Evolutionary conservation across 2,797 vertebrate species (phyloP).

Genomic region (Microhierax caerulescens): DNA sequence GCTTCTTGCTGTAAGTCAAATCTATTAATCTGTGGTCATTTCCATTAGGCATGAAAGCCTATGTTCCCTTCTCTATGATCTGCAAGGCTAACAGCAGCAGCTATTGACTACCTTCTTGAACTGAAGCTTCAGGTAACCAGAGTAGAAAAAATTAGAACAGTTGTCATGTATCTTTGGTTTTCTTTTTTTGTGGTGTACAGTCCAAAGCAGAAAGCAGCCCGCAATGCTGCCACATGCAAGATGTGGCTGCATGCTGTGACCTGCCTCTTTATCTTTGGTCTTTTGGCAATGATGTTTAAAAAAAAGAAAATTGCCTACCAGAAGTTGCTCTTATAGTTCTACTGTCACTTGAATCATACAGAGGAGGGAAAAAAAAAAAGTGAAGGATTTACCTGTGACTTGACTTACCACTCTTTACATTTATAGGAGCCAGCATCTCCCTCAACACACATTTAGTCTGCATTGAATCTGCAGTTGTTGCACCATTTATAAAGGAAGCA

Average conservation of each 20-base stretch:
- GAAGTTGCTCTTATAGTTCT: not conserved
- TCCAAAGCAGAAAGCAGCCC: not conserved
- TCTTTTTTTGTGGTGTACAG: not conserved
- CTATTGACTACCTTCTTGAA: not conserved
- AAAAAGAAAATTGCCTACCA: not conserved
- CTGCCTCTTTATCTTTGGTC: not conserved
- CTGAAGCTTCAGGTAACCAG: not conserved
- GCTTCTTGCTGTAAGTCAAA: not conserved
- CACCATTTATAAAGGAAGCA: not conserved
- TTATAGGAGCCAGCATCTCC: not conserved
- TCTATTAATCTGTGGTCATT: not conserved
- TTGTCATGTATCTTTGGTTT: not conserved
- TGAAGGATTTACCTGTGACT: not conserved
- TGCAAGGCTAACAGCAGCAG: not conserved
- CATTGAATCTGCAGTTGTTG: not conserved
- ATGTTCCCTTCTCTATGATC: not conserved
- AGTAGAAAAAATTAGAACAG: not conserved
- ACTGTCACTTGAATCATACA: not conserved
- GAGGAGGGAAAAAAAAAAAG: not conserved
- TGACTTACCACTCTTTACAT: not conserved
- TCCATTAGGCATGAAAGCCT: not conserved
- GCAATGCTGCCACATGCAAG: not conserved
- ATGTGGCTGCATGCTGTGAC: not conserved
- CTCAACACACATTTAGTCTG: not conserved
- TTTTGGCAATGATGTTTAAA: not conserved